phyloP scores from a whole-genome alignment of 2,888 invertebrate genomes.

The Netelia melanura region DNA sequence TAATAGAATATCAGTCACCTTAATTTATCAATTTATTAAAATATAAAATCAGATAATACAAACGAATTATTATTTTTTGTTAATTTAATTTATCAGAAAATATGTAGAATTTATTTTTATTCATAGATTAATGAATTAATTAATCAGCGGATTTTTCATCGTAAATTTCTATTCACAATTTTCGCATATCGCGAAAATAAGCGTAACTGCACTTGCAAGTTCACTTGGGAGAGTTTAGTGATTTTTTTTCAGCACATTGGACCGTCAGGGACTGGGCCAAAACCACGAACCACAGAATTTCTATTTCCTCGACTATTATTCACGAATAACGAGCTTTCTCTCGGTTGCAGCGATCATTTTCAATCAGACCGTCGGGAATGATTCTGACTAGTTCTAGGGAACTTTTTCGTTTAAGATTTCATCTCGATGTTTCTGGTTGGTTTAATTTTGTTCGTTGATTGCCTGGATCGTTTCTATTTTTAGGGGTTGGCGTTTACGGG shows the following conservation, averaged over 20 bases:
- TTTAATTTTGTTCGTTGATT: background rate
- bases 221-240: conserved; percentile 25
- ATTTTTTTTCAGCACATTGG: conserved; percentile 16
- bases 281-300: conserved; percentile 39
- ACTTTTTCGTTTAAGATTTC: conserved; percentile 23
- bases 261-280: conserved; percentile 10
- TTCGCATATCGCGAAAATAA: background rate
- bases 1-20: too few species aligned
- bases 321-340: conserved; percentile 50
- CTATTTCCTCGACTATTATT: conserved; percentile 58
- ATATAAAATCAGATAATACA: too few species aligned
- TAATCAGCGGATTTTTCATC: too few species aligned
- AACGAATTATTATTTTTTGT: too few species aligned
- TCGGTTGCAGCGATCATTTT: conserved; percentile 35
- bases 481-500: too few species aligned
- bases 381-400: conserved; percentile 9
- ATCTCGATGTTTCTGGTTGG: background rate
- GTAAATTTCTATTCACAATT: too few species aligned
- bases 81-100: too few species aligned
- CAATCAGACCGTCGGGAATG: conserved; percentile 17
- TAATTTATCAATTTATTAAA: too few species aligned
- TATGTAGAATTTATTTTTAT: too few species aligned
- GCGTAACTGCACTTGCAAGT: conserved; percentile 1
- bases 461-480: too few species aligned
- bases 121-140: too few species aligned